Conservation (phyloP, 2,888 invertebrate genomes). For the Tupiocoris notatus region DNA sequence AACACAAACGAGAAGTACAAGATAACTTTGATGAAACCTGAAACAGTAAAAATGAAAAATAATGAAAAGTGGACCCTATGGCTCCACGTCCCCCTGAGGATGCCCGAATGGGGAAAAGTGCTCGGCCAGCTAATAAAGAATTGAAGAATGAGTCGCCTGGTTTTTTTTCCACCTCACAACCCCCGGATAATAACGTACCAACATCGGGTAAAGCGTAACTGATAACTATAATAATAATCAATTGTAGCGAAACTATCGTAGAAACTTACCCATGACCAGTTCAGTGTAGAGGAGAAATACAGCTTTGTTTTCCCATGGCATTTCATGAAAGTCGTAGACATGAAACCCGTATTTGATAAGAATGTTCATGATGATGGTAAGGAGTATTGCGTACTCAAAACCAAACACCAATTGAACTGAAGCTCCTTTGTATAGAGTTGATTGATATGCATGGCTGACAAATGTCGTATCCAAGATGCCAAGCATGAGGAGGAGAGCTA, state of each 20-base stretch:
- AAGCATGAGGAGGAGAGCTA: slow-evolving; percentile 72
- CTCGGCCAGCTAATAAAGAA: too few species aligned
- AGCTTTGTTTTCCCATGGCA: slow-evolving; percentile 99
- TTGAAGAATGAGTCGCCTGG: too few species aligned
- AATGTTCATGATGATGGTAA: slow-evolving; percentile 90
- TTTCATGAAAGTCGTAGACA: slow-evolving; percentile 85
- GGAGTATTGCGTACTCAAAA: slow-evolving; percentile 96
- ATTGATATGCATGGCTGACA: slow-evolving; percentile 90
- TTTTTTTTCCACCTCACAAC: too few species aligned
- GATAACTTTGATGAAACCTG: slow-evolving; percentile 65
- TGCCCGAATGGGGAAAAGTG: too few species aligned
- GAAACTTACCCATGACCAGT: slow-evolving; percentile 80
- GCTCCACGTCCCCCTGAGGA: too few species aligned
- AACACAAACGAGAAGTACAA: slow-evolving; percentile 90
- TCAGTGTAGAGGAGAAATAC: slow-evolving; percentile 96
- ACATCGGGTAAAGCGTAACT: too few species aligned
- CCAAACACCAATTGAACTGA: slow-evolving; percentile 98
- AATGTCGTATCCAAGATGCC: slow-evolving; percentile 83
- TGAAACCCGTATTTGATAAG: slow-evolving; percentile 88
- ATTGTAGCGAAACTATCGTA: too few species aligned
- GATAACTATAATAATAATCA: too few species aligned
- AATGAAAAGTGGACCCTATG: not conserved
- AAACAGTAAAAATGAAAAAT: slow-evolving; percentile 42
- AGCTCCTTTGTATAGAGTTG: slow-evolving; percentile 88
- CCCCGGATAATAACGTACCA: too few species aligned